Evolutionary conservation across 2,888 invertebrate species (phyloP), one percentile per base, ranked within the genome.

Genomic region (Macrophya annulata): DNA sequence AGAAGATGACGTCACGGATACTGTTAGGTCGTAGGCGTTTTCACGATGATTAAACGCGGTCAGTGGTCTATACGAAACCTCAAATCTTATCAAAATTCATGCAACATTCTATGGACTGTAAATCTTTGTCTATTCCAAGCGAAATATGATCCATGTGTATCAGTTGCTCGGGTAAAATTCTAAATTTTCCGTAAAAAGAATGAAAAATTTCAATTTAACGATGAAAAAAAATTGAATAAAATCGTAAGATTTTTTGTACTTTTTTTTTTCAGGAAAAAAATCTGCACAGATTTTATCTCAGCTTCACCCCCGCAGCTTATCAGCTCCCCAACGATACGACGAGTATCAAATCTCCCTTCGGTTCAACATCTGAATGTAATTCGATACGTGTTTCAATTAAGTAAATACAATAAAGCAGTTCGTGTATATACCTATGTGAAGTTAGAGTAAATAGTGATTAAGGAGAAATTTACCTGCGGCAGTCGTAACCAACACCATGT

Each of bases 401-500:
- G 5, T 6, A 37, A 17, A 21, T 62, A 25, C 10, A 4, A 21
- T 25, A 10, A 2, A 12, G 0, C 8, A 62, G 25, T 4, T 62
- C 5, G 31, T n/a, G 4, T 68, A 68, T 15, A 31, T 25, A 55
- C n/a, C n/a, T n/a, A 8, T 55, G 55, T 17, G 51, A 15, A 37
- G 37, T 37, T 37, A 17, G 68, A 17, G 40, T 71, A 3, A 40
- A 71, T 37, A 3, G 37, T 21, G 21, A 74, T 74, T 21, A 74
- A 45, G 5, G 9, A 8, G 10, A 74, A 74, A 43, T 45, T 86
- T 89, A 94, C 94, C 94, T 90, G 94, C 93, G 40, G 94, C 94
- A n/a, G 93, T 92, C 15, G 94, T 93, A 84, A 94, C 94, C 84
- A 94, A 92, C 83, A 92, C 91, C 90, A 94, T 93, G 88, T 93